phyloP scores from a whole-genome alignment of 1,140 invertebrate species.

The Micrasema minimum region DNA sequence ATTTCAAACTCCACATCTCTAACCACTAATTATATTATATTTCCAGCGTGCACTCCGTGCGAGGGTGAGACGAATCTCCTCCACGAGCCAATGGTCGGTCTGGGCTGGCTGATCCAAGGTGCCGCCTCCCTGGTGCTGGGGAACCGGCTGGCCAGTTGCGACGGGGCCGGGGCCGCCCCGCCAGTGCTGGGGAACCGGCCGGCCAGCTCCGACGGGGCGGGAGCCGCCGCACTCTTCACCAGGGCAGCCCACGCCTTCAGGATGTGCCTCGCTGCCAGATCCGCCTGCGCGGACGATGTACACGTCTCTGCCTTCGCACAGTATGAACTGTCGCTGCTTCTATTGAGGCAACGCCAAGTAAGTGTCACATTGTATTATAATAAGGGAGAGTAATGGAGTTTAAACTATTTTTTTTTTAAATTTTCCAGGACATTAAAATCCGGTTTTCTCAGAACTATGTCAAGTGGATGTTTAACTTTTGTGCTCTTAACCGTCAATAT shows the following conservation, averaged over 20 bases:
- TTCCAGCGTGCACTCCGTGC: conserved; percentile 53
- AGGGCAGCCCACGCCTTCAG: conserved; percentile 67
- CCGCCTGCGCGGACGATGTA: conserved; percentile 64
- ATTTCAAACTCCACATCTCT: no score
- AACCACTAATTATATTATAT: no score
- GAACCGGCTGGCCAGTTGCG: conserved; percentile 43
- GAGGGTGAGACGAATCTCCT: conserved; percentile 59
- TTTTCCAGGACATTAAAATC: no score
- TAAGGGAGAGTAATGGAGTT: no score
- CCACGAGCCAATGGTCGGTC: conserved; percentile 68
- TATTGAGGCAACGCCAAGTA: conserved; percentile 67
- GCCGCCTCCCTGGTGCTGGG: conserved; percentile 64
- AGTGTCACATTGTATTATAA: no score
- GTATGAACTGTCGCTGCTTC: conserved; percentile 72
- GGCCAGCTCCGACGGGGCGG: not conserved
- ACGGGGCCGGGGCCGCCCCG: conserved; percentile 15
- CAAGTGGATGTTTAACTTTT: no score
- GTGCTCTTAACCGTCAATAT: no score
- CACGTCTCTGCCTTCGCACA: conserved; percentile 76
- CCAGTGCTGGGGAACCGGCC: conserved; percentile 2
- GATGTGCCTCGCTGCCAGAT: conserved; percentile 64
- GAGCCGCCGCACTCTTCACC: conserved; percentile 49
- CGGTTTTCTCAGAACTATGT: no score
- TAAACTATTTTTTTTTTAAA: no score
- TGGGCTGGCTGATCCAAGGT: conserved; percentile 68